phyloP scores from a whole-genome alignment of 35 echinoderm and acorn worm genomes.

The Apostichopus japonicus region DNA sequence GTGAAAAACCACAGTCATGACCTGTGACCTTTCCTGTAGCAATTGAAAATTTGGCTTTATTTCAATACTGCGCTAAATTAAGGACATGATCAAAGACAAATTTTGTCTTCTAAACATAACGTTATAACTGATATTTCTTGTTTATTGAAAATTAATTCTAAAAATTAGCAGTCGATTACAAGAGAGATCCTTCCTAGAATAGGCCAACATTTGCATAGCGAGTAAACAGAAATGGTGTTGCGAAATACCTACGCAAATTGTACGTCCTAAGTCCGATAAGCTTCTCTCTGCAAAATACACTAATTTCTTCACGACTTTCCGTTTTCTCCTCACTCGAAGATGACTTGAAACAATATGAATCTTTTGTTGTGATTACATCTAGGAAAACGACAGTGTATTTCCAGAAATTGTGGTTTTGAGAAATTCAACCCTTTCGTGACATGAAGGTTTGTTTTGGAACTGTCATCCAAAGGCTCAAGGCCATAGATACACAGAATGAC shows the following conservation, averaged over 20 bases:
- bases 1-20: slow-evolving; percentile 3
- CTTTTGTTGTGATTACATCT: not conserved
- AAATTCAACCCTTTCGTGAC: slow-evolving; percentile 56
- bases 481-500: slow-evolving; percentile 71
- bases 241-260: slow-evolving; percentile 26
- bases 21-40: slow-evolving; percentile 6
- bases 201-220: not conserved
- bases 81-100: not conserved
- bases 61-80: not conserved
- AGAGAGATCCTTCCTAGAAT: not conserved
- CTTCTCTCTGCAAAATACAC: slow-evolving; percentile 19
- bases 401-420: slow-evolving; percentile 15
- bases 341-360: not conserved
- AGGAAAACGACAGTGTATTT: not conserved
- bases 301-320: not conserved
- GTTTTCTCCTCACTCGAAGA: not conserved
- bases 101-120: too few relatives aligned
- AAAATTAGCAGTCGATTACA: too few relatives aligned
- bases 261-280: not conserved
- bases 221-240: not conserved
- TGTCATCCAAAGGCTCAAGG: slow-evolving; percentile 88
- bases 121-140: too few relatives aligned
- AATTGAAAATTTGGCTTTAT: slow-evolving; percentile 25
- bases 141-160: too few relatives aligned
- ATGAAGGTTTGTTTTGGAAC: slow-evolving; percentile 86